phyloP scores from a whole-genome alignment of 2,113 vertebrate genomes.

The Thymallus thymallus region DNA sequence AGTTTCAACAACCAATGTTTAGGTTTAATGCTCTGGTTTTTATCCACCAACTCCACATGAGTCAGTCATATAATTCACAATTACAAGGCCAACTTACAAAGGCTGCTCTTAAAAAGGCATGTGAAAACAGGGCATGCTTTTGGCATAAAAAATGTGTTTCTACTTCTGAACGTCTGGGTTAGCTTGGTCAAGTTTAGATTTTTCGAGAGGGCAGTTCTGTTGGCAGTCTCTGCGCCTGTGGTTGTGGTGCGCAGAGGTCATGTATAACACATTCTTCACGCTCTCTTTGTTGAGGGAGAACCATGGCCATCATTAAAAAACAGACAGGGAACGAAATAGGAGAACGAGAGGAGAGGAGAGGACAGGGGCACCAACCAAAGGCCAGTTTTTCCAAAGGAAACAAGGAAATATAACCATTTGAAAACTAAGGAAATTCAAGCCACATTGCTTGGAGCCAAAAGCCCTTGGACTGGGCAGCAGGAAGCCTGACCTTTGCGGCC shows the following conservation, averaged over 20 bases:
- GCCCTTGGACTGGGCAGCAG: constrained; percentile 70
- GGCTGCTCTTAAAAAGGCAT: constrained; percentile 66
- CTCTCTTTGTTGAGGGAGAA: constrained; percentile 68
- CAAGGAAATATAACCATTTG: constrained; percentile 69
- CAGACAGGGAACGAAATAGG: constrained; percentile 53
- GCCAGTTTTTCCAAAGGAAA: constrained; percentile 69
- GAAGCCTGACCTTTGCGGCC: constrained; percentile 76
- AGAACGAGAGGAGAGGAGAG: constrained; percentile 33
- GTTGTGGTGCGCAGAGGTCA: constrained; percentile 67
- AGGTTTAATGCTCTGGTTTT: constrained; percentile 61
- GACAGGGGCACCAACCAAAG: constrained; percentile 43
- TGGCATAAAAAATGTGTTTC: constrained; percentile 45
- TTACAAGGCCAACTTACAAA: constrained; percentile 69
- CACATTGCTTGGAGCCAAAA: constrained; percentile 74
- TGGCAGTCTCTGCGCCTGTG: constrained; percentile 57
- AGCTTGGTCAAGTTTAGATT: constrained; percentile 62
- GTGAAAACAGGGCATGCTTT: constrained; percentile 60
- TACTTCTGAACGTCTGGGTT: constrained; percentile 57
- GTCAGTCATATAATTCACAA: constrained; percentile 62
- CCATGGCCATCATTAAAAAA: constrained; percentile 63
- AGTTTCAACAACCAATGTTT: constrained; percentile 62
- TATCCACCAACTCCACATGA: constrained; percentile 67
- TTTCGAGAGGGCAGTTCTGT: constrained; percentile 56
- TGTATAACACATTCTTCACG: constrained; percentile 77
- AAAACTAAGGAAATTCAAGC: constrained; percentile 74